Evolutionary conservation across 2,888 invertebrate genomes (phyloP).

Genomic region (Octodonta nipae): DNA sequence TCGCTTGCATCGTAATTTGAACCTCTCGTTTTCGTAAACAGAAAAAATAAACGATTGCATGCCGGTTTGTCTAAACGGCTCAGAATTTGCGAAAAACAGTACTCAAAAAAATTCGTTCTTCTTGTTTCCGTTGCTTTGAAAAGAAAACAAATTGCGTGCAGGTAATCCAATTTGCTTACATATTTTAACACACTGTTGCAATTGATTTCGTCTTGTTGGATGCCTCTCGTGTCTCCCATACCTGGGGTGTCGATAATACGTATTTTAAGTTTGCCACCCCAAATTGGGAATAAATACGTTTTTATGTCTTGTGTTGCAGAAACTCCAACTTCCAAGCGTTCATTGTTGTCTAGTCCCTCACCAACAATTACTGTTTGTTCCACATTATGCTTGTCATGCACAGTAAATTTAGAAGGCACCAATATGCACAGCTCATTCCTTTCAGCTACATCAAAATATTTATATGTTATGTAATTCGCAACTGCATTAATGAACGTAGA

Average conservation of each 20-base stretch:
- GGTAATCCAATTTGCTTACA: slow-evolving; percentile 17
- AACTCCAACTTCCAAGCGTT: slow-evolving; percentile 12
- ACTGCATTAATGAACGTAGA: slow-evolving; percentile 31
- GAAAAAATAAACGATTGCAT: slow-evolving; percentile 21
- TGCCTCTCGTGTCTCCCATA: slow-evolving; percentile 20
- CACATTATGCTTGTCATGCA: not conserved
- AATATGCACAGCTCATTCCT: slow-evolving; percentile 17
- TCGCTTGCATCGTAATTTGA: slow-evolving; percentile 20
- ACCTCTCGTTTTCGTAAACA: slow-evolving; percentile 22
- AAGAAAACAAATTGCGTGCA: slow-evolving; percentile 23
- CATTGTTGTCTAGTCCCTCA: slow-evolving; percentile 9
- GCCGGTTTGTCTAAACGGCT: slow-evolving; percentile 24
- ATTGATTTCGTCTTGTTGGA: slow-evolving; percentile 19
- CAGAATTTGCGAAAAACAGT: slow-evolving; percentile 24
- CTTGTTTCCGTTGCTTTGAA: slow-evolving; percentile 21
- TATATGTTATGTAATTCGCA: slow-evolving; percentile 24
- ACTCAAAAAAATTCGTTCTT: slow-evolving; percentile 21
- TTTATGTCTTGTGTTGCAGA: slow-evolving; percentile 16
- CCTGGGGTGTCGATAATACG: slow-evolving; percentile 26
- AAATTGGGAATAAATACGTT: slow-evolving; percentile 17
- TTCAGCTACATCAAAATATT: slow-evolving; percentile 19
- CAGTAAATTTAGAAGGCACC: slow-evolving; percentile 22
- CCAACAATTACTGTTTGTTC: slow-evolving; percentile 2
- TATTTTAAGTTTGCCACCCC: slow-evolving; percentile 13
- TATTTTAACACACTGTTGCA: slow-evolving; percentile 20